These are phyloP conservation scores for Phalacrocorax brasilianus DNA, from an alignment of 2,113 vertebrate species.

Conservation along the genomic window DNA sequence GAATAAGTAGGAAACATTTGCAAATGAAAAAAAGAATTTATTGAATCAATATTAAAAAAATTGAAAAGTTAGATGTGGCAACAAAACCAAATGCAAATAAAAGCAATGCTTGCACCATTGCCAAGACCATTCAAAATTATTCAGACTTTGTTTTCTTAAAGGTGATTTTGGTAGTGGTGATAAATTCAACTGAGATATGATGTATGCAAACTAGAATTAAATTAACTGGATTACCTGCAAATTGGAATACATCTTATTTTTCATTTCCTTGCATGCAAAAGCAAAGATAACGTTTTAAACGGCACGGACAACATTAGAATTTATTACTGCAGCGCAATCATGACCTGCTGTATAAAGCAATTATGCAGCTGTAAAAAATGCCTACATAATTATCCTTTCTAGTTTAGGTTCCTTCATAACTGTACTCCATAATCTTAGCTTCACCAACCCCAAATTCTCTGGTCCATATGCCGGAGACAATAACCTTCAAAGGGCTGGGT, in stretches of 20 bases:
- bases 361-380: neutral
- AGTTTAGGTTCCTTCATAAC: neutral
- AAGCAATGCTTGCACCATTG: neutral
- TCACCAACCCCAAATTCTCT: neutral
- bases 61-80: neutral
- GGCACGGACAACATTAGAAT: neutral
- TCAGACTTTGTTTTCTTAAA: neutral
- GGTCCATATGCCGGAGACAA: rapidly evolving
- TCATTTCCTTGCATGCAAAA: conserved; percentile 7
- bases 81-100: neutral
- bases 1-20: neutral
- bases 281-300: neutral
- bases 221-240: conserved; percentile 31
- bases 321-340: conserved; percentile 10
- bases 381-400: neutral
- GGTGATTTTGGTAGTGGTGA: neutral
- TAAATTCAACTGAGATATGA: conserved; percentile 1
- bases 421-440: neutral
- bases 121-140: neutral
- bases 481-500: neutral
- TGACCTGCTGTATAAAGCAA: neutral
- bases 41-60: neutral
- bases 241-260: conserved; percentile 29
- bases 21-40: neutral
- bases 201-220: conserved; percentile 12